A percentile compares a stretch with the other conserved stretches of the same genome.
Conservation (phyloP, 1,140 invertebrate genomes). For the Meloidogyne floridensis region DNA sequence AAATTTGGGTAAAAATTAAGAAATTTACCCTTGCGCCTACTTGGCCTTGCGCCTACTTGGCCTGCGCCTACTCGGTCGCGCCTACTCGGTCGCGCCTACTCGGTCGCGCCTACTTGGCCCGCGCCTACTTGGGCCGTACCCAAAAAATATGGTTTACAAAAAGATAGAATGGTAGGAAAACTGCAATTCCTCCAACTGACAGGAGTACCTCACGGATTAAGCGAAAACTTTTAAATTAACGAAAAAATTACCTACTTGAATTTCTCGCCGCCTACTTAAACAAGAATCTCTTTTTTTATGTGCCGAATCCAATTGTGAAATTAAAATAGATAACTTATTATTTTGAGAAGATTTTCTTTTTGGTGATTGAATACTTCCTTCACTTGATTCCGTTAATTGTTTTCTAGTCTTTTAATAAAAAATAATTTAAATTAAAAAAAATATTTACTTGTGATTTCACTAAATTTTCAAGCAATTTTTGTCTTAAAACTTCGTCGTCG, state of each 20-base stretch:
- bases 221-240: neutral
- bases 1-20: too few relatives aligned
- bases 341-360: neutral
- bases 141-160: too few relatives aligned
- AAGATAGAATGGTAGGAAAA: too few relatives aligned
- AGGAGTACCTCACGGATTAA: too few relatives aligned
- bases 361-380: neutral
- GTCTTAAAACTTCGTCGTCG: neutral
- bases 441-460: neutral
- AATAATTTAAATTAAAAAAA: neutral
- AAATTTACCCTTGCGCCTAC: too few relatives aligned
- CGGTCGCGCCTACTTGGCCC: too few relatives aligned
- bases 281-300: neutral
- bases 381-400: neutral
- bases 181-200: too few relatives aligned
- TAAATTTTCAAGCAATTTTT: neutral
- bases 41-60: too few relatives aligned
- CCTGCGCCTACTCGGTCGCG: too few relatives aligned
- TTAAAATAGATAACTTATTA: neutral
- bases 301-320: neutral
- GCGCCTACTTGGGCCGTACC: too few relatives aligned
- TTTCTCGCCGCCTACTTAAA: neutral
- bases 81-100: too few relatives aligned
- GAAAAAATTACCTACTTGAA: conserved; percentile 1
- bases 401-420: neutral